These are phyloP conservation scores for Cryptophagus acutangulus DNA, from an alignment of 2,888 invertebrate species.

Conservation along the genomic window DNA sequence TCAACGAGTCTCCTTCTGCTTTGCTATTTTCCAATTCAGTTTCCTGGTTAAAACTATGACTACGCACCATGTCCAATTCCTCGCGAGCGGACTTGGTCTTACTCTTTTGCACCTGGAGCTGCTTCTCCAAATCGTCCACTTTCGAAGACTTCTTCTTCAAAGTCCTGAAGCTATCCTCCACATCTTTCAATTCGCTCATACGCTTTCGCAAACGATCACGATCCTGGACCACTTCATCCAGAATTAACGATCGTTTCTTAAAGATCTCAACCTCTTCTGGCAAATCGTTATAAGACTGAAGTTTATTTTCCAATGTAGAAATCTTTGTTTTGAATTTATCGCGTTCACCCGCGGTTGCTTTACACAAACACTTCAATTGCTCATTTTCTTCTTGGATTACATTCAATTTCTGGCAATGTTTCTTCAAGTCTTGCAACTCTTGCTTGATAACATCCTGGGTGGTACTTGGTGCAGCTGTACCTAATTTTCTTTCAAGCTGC, in stretches of 20 bases:
- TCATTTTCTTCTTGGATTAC: constrained; percentile 40
- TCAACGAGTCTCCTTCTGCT: constrained; percentile 32
- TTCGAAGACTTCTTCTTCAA: constrained; percentile 26
- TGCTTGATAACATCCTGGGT: constrained; percentile 38
- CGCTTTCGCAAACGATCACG: constrained; percentile 33
- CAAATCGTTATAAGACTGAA: constrained; percentile 32
- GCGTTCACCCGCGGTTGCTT: constrained; percentile 32
- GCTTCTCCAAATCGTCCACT: constrained; percentile 35
- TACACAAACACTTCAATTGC: constrained; percentile 28
- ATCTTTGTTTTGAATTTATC: constrained; percentile 33
- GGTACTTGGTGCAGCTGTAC: constrained; percentile 1
- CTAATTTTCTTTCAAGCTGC: too few relatives aligned
- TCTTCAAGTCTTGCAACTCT: constrained; percentile 39
- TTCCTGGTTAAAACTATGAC: constrained; percentile 27
- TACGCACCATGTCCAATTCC: constrained; percentile 25
- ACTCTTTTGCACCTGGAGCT: constrained; percentile 22
- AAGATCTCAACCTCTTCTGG: constrained; percentile 38
- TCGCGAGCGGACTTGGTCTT: constrained; percentile 23
- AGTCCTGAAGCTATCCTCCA: constrained; percentile 30
- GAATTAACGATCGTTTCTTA: constrained; percentile 32
- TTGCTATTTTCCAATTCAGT: constrained; percentile 26
- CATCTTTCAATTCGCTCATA: constrained; percentile 28
- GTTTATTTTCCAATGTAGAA: constrained; percentile 33
- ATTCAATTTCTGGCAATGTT: constrained; percentile 39
- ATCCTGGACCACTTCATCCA: constrained; percentile 36